Conservation (phyloP, 1,140 invertebrate species). For the Scaptomyza graminum region DNA sequence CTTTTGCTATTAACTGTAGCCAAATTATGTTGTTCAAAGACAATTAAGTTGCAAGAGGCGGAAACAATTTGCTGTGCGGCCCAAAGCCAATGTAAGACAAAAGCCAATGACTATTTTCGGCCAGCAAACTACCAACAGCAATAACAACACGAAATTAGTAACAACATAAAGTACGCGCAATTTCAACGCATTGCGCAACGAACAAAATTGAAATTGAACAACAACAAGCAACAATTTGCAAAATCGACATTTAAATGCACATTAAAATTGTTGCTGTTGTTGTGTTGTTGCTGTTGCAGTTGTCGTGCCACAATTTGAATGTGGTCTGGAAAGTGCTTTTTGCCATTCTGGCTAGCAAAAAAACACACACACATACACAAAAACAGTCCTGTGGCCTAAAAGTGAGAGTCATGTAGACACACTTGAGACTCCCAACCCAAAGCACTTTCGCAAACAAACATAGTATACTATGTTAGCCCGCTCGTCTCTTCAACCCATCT, state of each 20-base stretch:
- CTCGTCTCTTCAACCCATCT: slow-evolving; percentile 33
- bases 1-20: slow-evolving; percentile 28
- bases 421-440: slow-evolving; percentile 65
- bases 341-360: slow-evolving; percentile 40
- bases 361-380: neutral
- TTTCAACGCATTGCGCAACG: slow-evolving; percentile 75
- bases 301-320: slow-evolving; percentile 27
- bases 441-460: slow-evolving; percentile 70
- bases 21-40: slow-evolving; percentile 76
- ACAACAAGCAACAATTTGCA: slow-evolving; percentile 70
- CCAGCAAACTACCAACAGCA: slow-evolving; percentile 29
- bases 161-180: slow-evolving; percentile 67
- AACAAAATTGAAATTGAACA: slow-evolving; percentile 72
- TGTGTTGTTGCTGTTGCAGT: slow-evolving; percentile 18
- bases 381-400: slow-evolving; percentile 47
- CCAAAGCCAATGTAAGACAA: slow-evolving; percentile 53
- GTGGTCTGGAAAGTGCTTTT: slow-evolving; percentile 47
- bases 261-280: slow-evolving; percentile 53
- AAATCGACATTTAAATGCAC: slow-evolving; percentile 78
- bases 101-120: slow-evolving; percentile 67
- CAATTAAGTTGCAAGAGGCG: slow-evolving; percentile 78
- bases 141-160: slow-evolving; percentile 16
- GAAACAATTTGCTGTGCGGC: slow-evolving; percentile 68
- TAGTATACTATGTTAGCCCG: neutral
- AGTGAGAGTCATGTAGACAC: slow-evolving; percentile 80